phyloP scores from a whole-genome alignment of 2,113 vertebrate genomes.

The Gnathonemus longibarbis region DNA sequence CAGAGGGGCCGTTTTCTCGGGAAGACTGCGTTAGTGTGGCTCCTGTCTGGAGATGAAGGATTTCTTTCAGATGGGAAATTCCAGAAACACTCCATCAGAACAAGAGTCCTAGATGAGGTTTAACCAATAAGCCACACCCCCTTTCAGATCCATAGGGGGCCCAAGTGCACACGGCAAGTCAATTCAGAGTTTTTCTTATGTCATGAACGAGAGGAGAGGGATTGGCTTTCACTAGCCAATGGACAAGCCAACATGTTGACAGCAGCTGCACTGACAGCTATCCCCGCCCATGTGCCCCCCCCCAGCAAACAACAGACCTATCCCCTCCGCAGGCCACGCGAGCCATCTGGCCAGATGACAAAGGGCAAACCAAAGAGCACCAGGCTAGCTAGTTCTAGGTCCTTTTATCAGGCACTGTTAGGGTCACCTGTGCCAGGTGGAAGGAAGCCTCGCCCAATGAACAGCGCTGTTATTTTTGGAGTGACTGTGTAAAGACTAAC shows the following conservation, averaged over 20 bases:
- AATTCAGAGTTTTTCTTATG: neutral
- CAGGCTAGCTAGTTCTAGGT: neutral
- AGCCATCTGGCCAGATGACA: neutral
- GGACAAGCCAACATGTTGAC: neutral
- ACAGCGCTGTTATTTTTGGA: neutral
- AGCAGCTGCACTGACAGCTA: neutral
- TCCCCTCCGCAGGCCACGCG: neutral
- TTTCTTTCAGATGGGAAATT: neutral
- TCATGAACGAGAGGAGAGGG: neutral
- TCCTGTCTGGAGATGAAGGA: neutral
- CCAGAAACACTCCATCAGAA: neutral
- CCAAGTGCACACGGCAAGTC: neutral
- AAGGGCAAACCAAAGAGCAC: neutral
- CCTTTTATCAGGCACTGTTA: neutral
- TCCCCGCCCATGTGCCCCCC: no score
- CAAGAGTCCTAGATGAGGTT: neutral
- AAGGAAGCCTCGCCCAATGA: neutral
- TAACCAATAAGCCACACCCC: neutral
- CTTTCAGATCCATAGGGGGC: neutral
- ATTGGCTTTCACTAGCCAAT: neutral
- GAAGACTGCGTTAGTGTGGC: neutral
- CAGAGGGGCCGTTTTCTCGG: neutral
- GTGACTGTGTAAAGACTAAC: neutral
- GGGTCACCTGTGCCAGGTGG: neutral
- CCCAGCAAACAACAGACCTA: neutral